A percentile compares a stretch with the other conserved stretches of the same genome.
These are phyloP conservation scores for Cyrtodaria siliqua DNA, from an alignment of 2,888 invertebrate genomes.

Conservation along the genomic window DNA sequence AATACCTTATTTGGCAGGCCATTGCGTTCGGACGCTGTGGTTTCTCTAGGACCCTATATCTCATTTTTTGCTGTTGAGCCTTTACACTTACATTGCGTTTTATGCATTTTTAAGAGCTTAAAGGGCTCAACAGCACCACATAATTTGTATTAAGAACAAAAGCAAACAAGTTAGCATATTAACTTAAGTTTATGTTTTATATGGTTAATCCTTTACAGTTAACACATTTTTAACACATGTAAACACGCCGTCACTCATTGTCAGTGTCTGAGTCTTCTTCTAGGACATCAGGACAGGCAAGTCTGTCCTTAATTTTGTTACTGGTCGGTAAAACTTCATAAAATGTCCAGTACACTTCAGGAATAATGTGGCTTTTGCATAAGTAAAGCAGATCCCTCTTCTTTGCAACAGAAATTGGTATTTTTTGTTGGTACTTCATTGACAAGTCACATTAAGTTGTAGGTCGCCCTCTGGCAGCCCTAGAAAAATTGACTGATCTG, in stretches of 20 bases:
- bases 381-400: slow-evolving; percentile 7
- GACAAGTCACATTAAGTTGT: neutral
- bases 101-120: too few species aligned
- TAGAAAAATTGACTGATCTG: neutral
- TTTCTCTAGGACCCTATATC: too few species aligned
- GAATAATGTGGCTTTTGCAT: slow-evolving; percentile 8
- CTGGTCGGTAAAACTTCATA: slow-evolving; percentile 5
- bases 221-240: too few species aligned
- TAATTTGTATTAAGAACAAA: too few species aligned
- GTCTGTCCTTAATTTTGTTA: neutral
- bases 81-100: too few species aligned
- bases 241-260: neutral
- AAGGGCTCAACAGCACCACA: too few species aligned
- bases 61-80: too few species aligned
- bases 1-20: too few species aligned
- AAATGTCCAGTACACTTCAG: slow-evolving; percentile 10
- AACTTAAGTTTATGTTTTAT: too few species aligned
- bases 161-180: too few species aligned
- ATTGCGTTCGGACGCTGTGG: too few species aligned
- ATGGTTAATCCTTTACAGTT: too few species aligned
- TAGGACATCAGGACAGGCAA: neutral
- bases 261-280: neutral
- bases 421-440: slow-evolving; percentile 7
- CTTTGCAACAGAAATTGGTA: slow-evolving; percentile 9
- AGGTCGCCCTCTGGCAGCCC: neutral